Evolutionary conservation across 2,888 invertebrate species (phyloP).

Genomic region (Agonopterix heracliana): DNA sequence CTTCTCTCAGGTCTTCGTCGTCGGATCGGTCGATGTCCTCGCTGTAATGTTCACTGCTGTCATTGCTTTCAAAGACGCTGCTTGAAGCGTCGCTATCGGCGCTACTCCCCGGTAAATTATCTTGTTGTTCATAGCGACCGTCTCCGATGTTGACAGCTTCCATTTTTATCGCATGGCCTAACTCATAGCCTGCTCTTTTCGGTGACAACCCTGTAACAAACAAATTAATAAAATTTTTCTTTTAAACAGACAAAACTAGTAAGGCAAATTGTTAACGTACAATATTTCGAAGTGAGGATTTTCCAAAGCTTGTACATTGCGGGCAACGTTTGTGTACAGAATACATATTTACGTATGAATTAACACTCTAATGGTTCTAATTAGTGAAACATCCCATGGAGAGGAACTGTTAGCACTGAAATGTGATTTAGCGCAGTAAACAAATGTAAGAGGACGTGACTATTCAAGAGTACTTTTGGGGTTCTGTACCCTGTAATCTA

Average conservation of each 20-base stretch:
- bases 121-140: conserved; percentile 57
- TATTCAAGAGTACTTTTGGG: no score
- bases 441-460: no score
- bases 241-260: background rate
- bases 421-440: conserved; percentile 30
- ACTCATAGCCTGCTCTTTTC: conserved; percentile 58
- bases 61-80: conserved; percentile 47
- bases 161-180: conserved; percentile 69
- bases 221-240: background rate
- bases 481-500: no score
- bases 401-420: conserved; percentile 45
- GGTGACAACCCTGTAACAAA: conserved; percentile 60
- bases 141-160: conserved; percentile 59
- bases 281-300: conserved; percentile 47
- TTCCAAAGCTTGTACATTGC: conserved; percentile 60
- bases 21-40: conserved; percentile 52
- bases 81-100: conserved; percentile 56
- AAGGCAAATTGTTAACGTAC: conserved; percentile 30
- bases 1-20: conserved; percentile 61
- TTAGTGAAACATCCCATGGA: conserved; percentile 38
- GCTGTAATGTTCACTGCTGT: conserved; percentile 35
- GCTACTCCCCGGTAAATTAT: conserved; percentile 51
- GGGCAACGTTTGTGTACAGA: background rate
- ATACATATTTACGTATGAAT: conserved; percentile 43
- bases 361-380: conserved; percentile 49